Evolutionary conservation across 1,140 invertebrate genomes (phyloP), one percentile per base, ranked within the genome.

Genomic region (Bombus difficillimus): DNA sequence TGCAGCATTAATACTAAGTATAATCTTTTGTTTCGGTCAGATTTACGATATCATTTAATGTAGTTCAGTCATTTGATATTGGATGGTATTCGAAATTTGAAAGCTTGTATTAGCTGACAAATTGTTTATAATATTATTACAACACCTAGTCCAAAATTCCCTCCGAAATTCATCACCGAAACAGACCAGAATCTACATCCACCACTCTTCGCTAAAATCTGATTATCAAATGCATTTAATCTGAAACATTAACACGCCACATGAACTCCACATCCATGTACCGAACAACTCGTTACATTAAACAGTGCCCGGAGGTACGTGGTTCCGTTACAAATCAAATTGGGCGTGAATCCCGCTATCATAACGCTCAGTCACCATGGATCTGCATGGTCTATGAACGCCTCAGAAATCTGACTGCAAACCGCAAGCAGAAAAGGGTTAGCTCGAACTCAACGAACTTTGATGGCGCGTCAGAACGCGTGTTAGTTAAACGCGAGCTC

Each of bases 271-370:
- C 59, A n/a, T 62, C 59, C 59, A n/a, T n/a, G 43, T 41, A 13
- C n/a, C 18, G 47, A 41, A 28, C 68, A 39, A 12, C 37, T 81
- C 47, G 68, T 81, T 72, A 57, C 47, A 72, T 53, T 72, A 81
- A 72, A 53, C 53, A 39, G 47, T 25, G 37, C 5, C 47, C 8
- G 18, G 18, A 25, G 66, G 59, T 62, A n/a, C 59, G 25, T 57
- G 13, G 53, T 34, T 34, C 39, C 53, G 32, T 74, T 64, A 47
- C n/a, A 34, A 73, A 62, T 59, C 53, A 59, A 41, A 43, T 43
- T n/a, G 53, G 57, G n/a, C 34, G n/a, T 74, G 13, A 74, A 43
- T 81, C 80, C 53, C 22, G 22, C 37, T 78, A 32, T 64, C 43
- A n/a, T 62, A 32, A 74, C n/a, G n/a, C 13, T 28, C 47, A 12